These are phyloP conservation scores for Cataglyphis rosenhaueri DNA, from an alignment of 2,888 invertebrate genomes.

Conservation along the genomic window DNA sequence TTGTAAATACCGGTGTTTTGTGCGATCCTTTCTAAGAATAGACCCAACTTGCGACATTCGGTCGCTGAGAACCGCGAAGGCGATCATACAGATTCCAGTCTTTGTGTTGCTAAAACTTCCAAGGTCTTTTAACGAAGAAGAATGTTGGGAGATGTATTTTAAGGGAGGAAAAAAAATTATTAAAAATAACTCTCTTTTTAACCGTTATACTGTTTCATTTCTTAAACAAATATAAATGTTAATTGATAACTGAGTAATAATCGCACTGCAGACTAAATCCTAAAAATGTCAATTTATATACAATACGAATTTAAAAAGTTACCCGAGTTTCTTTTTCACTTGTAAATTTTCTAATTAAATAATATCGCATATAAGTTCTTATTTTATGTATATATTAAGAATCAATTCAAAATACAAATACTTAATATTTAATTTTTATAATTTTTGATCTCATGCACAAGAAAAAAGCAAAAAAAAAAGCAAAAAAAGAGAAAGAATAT, in stretches of 20 bases:
- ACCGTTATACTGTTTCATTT: too few relatives aligned
- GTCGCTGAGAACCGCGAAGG: conserved; percentile 55
- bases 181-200: too few relatives aligned
- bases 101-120: conserved; percentile 30
- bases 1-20: conserved; percentile 82
- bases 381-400: background rate
- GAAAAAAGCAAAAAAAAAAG: background rate
- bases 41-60: conserved; percentile 62
- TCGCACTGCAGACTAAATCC: background rate
- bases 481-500: background rate
- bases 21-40: conserved; percentile 81
- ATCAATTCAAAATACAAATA: background rate
- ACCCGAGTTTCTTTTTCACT: background rate
- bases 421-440: background rate
- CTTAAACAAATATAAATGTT: background rate
- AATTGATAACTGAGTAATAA: conserved; percentile 19
- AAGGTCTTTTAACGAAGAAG: conserved; percentile 1
- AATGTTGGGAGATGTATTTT: conserved; percentile 16
- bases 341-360: conserved; percentile 10
- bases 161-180: too few relatives aligned
- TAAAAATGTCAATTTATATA: background rate
- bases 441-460: background rate
- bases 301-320: background rate
- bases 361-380: background rate
- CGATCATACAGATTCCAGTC: conserved; percentile 38